Base-by-base conservation (phyloP, 2,797 vertebrate genomes). In the Balearica regulorum region DNA sequence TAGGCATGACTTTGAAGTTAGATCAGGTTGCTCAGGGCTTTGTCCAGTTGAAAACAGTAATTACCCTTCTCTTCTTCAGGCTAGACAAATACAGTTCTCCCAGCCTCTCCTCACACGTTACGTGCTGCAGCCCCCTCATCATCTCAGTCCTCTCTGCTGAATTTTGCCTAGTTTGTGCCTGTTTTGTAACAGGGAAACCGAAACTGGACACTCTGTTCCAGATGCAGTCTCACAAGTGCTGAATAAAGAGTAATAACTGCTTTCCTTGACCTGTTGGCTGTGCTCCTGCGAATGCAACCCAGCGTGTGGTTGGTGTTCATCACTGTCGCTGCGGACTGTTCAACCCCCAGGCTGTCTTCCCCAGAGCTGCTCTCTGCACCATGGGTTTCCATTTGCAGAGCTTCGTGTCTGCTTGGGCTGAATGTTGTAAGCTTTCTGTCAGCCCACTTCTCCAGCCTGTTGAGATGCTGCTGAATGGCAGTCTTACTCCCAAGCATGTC, bases 241-340 rank as follows among this genome's bases (percentile, higher is more conserved):
- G 70, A 57, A 39, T 12, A 18, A 35, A 37, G 70, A 53, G 44
- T 2, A 6, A 35, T 33, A 68, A 44, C 21, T 4, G 10, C 75
- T 55, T 39, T 21, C 49, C 49, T 61, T 22, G 70, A 7, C n/a
- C 57, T 24, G 29, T 75, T 79, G 90, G 39, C 83, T 48, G 8
- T 53, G 82, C 61, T 89, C 11, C 90, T 68, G 33, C 3, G 1
- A n/a, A 11, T 3, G 24, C 48, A n/a, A 6, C 57, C 57, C 3
- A 5, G 11, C 0, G 0, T 29, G 44, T 43, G 35, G 58, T 26
- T 68, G 94, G 21, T 2, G 3, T 25, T 82, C 39, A 22, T 83
- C 49, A 7, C 57, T 26, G 17, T 7, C 0, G 0, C 70, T 89
- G 82, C 53, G 1, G 4, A 1, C 35, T 10, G 25, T 11, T 35